Base-by-base conservation (phyloP, 2,797 vertebrate genomes). In the Melanotaenia parkinsoni region DNA sequence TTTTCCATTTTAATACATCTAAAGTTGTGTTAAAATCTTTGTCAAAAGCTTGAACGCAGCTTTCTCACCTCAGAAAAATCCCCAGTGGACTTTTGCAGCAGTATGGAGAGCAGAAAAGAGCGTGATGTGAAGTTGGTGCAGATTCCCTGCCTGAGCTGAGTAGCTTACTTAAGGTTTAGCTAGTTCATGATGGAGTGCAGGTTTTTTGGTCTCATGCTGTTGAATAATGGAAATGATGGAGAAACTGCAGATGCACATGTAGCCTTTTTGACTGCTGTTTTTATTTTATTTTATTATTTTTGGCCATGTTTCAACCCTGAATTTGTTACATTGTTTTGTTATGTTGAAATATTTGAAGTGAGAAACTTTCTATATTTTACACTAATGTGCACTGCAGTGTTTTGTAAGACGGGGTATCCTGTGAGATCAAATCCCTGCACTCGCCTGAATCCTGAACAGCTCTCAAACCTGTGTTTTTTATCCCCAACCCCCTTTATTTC, bases 401-500 rank as follows among this genome's bases (percentile, higher is more conserved):
- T 53, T 1, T 63, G 5, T 51, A 33, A 53, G 24, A 53, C 2
- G 12, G 24, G 30, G 33, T 26, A 72, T 68, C 26, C 14, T n/a
- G 8, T 54, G 22, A 20, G 63, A 70, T 76, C 76, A 72, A 72
- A 51, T 40, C 18, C 33, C 3, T 71, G 12, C 8, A 7, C 66
- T 64, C 12, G 8, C 56, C 33, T 64, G 40, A 58, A 51, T 33
- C 5, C 16, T 35, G 40, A 13, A 22, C 7, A n/a, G 45, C 12
- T 0, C 0, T 22, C 43, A 37, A 40, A 32, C 6, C 22, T 33
- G 0, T 20, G 24, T 26, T 61, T 2, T 18, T 13, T 7, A 16
- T 0, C 3, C 38, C 38, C 38, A 18, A 26, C 38, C 38, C 12
- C 38, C 12, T 61, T 58, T 35, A 1, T 47, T 38, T 45, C 63